These are phyloP conservation scores for Orgyia antiqua DNA, from an alignment of 2,888 invertebrate species.

Conservation along the genomic window DNA sequence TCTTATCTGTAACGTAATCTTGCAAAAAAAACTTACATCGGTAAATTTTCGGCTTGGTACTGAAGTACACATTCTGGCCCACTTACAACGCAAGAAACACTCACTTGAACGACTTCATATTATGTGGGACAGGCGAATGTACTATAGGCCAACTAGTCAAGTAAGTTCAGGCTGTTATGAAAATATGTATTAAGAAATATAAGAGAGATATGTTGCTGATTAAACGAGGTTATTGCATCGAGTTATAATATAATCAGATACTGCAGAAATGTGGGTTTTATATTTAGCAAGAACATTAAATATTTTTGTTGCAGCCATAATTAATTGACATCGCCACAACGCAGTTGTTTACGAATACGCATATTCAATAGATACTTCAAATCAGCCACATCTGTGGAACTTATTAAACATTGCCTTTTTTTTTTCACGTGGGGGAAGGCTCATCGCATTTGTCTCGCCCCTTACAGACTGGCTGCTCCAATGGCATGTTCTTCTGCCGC, in stretches of 20 bases:
- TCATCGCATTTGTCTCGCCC: too few relatives aligned
- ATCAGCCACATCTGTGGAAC: too few relatives aligned
- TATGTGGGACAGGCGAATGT: conserved; percentile 38
- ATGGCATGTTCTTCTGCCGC: too few relatives aligned
- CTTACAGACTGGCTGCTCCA: too few relatives aligned
- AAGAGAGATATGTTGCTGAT: conserved; percentile 5
- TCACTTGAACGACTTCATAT: conserved; percentile 34
- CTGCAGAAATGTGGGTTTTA: not conserved
- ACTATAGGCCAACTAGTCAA: conserved; percentile 18
- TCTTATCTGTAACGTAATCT: conserved; percentile 2
- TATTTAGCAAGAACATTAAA: not conserved
- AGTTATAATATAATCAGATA: conserved; percentile 1
- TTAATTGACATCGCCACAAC: too few relatives aligned
- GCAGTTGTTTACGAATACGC: too few relatives aligned
- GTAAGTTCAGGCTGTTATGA: conserved; percentile 21
- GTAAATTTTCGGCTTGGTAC: not conserved
- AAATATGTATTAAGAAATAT: conserved; percentile 19
- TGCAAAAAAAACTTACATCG: conserved; percentile 1
- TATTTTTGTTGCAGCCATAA: too few relatives aligned
- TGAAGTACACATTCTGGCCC: conserved; percentile 19
- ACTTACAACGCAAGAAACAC: conserved; percentile 28
- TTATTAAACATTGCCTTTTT: too few relatives aligned
- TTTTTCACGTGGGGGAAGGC: too few relatives aligned
- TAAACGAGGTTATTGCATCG: conserved; percentile 3
- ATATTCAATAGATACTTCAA: too few relatives aligned